Conservation (phyloP, 2,888 invertebrate species). For the Laspeyria flexula region DNA sequence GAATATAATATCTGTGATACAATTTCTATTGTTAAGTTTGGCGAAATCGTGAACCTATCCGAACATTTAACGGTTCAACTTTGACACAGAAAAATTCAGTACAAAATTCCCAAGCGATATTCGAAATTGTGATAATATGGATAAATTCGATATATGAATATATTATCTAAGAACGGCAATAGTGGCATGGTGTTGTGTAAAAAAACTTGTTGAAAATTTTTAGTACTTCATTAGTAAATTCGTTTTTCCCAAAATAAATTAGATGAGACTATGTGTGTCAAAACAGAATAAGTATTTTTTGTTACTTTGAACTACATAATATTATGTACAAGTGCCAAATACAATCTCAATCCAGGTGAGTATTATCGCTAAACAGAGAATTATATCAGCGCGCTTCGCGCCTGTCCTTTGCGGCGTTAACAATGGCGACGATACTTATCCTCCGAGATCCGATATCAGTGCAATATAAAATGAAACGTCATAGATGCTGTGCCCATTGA, state of each 20-base stretch:
- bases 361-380: too few species aligned
- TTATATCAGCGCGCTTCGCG: neutral
- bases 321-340: too few species aligned
- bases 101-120: constrained; percentile 36
- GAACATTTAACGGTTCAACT: constrained; percentile 77
- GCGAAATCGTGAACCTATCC: constrained; percentile 66
- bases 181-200: too few species aligned
- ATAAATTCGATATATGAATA: constrained; percentile 15
- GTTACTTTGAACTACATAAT: too few species aligned
- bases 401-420: neutral
- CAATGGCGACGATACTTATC: constrained; percentile 11
- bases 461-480: constrained; percentile 37
- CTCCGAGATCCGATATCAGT: constrained; percentile 20
- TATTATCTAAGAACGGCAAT: too few species aligned
- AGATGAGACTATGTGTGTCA: too few species aligned
- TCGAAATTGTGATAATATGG: constrained; percentile 4
- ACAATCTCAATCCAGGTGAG: too few species aligned
- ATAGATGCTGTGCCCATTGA: constrained; percentile 50
- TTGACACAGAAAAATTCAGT: constrained; percentile 70
- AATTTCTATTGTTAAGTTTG: constrained; percentile 62
- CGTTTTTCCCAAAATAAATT: too few species aligned
- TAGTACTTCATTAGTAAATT: too few species aligned
- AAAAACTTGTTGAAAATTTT: too few species aligned
- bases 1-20: constrained; percentile 54
- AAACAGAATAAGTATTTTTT: too few species aligned